phyloP scores from a whole-genome alignment of 2,888 invertebrate species.

The Abscondita cerata region DNA sequence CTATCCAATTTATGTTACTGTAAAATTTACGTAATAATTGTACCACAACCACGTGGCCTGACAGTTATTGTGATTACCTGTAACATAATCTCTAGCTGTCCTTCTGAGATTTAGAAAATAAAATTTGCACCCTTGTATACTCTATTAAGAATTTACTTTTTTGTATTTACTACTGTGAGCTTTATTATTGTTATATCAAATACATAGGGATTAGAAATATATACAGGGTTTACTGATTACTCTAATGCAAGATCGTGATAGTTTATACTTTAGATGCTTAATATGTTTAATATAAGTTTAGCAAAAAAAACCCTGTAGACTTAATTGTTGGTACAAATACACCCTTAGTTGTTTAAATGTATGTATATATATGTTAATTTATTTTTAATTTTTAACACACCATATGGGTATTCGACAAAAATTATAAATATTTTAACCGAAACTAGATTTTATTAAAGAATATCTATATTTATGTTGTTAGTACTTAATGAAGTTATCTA shows the following conservation, averaged over 20 bases:
- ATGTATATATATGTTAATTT: no score
- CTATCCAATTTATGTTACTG: conserved; percentile 11
- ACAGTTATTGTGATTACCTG: conserved; percentile 34
- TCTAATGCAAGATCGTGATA: conserved; percentile 10
- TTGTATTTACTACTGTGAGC: conserved; percentile 8
- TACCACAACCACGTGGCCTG: conserved; percentile 21
- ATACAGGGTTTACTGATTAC: conserved; percentile 3
- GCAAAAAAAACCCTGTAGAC: background rate
- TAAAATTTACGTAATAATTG: background rate
- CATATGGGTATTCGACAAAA: no score
- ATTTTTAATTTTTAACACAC: no score
- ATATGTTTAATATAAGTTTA: background rate
- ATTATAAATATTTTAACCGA: no score
- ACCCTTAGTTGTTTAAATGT: no score
- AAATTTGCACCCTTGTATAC: conserved; percentile 27
- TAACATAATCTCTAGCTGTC: conserved; percentile 13
- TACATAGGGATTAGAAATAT: conserved; percentile 3
- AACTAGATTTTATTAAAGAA: no score
- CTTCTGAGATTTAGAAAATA: conserved; percentile 13
- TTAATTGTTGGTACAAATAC: background rate
- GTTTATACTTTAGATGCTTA: conserved; percentile 10
- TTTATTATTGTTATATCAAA: conserved; percentile 8
- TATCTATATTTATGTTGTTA: no score
- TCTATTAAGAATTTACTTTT: conserved; percentile 14
- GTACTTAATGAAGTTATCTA: background rate